These are phyloP conservation scores for Hirtodrosophila cameraria DNA, from an alignment of 2,888 invertebrate species.

Conservation along the genomic window DNA sequence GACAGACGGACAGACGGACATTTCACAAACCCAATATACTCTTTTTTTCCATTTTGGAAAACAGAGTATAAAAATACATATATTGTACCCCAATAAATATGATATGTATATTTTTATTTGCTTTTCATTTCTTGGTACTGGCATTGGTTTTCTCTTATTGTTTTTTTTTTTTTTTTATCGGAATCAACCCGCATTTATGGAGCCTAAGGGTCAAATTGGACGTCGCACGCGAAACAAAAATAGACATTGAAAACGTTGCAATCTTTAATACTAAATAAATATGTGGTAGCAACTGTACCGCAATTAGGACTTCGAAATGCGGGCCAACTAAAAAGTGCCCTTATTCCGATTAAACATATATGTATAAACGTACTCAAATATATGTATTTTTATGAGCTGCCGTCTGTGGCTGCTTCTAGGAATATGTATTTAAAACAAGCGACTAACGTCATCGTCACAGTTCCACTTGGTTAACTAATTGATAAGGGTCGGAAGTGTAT, in stretches of 20 bases:
- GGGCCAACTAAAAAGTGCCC: constrained; percentile 19
- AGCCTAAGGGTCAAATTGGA: background rate
- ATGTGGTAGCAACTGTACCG: constrained; percentile 29
- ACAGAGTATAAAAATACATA: background rate
- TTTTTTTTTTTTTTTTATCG: constrained; percentile 16
- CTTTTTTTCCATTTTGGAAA: too few species aligned
- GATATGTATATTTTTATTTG: background rate
- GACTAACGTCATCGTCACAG: constrained; percentile 1
- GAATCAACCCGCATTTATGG: constrained; percentile 27
- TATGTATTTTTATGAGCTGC: background rate
- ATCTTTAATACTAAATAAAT: constrained; percentile 5
- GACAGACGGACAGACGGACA: too few species aligned
- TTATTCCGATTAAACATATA: constrained; percentile 13
- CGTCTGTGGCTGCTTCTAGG: constrained; percentile 2
- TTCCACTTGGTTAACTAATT: too few species aligned
- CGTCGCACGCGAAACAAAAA: constrained; percentile 3
- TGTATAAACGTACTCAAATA: too few species aligned
- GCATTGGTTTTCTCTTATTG: background rate
- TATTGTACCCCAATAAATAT: constrained; percentile 2
- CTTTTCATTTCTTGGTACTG: background rate
- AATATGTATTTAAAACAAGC: constrained; percentile 1
- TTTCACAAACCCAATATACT: too few species aligned
- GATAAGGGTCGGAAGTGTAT: constrained; percentile 6
- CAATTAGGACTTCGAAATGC: constrained; percentile 15
- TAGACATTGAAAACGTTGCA: constrained; percentile 28